Evolutionary conservation across 1,140 invertebrate genomes (phyloP).

Genomic region (Cydia pomonella): DNA sequence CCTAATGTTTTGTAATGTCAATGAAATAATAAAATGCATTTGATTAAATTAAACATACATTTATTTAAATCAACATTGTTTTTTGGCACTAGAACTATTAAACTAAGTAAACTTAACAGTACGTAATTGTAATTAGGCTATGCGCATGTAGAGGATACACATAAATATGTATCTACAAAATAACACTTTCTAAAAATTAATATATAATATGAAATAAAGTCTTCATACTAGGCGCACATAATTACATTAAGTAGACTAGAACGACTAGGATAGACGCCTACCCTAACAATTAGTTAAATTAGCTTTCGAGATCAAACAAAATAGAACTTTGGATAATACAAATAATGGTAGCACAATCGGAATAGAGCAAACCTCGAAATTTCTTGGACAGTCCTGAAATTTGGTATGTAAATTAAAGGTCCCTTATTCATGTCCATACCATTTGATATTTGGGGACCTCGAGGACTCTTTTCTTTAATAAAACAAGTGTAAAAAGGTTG

Average conservation of each 20-base stretch:
- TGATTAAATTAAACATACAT: conserved; percentile 24
- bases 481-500: too few species aligned
- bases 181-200: conserved; percentile 13
- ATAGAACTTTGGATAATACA: background rate
- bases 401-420: too few species aligned
- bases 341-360: too few species aligned
- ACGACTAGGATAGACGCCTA: background rate
- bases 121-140: background rate
- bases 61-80: conserved; percentile 30
- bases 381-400: too few species aligned
- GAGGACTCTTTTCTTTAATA: too few species aligned
- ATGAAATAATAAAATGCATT: conserved; percentile 21
- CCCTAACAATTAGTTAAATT: background rate
- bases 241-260: background rate
- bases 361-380: too few species aligned
- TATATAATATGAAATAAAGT: too few species aligned
- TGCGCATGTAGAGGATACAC: conserved; percentile 7
- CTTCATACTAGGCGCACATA: background rate
- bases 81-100: conserved; percentile 23
- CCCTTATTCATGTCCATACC: too few species aligned
- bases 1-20: background rate
- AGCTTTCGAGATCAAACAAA: background rate
- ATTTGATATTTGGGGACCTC: too few species aligned
- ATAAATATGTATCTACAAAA: background rate
- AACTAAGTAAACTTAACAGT: conserved; percentile 7